Percentiles rank a stretch among this genome's conserved stretches.
Evolutionary conservation across 1,140 invertebrate genomes (phyloP).

Genomic region (Calycopis cecrops): DNA sequence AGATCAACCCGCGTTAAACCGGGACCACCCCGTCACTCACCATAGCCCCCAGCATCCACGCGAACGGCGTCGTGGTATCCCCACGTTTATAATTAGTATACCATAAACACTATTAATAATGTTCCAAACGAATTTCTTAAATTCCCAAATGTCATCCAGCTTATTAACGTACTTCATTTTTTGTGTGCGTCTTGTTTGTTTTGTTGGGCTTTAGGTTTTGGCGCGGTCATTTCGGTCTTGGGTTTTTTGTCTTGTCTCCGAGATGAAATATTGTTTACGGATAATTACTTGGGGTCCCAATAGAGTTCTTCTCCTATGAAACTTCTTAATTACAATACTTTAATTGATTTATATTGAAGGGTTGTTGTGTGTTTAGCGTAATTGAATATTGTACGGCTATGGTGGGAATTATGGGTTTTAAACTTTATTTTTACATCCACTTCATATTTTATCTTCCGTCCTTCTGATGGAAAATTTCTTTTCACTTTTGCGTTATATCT

Average conservation of each 20-base stretch:
- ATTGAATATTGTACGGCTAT: neutral
- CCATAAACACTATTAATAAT: conserved; percentile 67
- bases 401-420: neutral
- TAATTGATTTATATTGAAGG: conserved; percentile 14
- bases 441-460: too few relatives aligned
- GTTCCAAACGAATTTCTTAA: conserved; percentile 67
- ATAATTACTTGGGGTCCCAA: conserved; percentile 64
- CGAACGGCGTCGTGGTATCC: too few relatives aligned
- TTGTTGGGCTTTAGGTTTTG: conserved; percentile 68
- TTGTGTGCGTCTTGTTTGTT: conserved; percentile 73
- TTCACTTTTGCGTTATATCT: too few relatives aligned
- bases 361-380: neutral
- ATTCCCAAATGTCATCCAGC: conserved; percentile 74
- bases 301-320: conserved; percentile 57
- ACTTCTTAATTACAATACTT: conserved; percentile 11
- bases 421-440: too few relatives aligned
- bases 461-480: too few relatives aligned
- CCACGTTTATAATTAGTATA: conserved; percentile 58
- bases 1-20: too few relatives aligned
- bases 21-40: too few relatives aligned
- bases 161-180: conserved; percentile 72
- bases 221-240: conserved; percentile 67
- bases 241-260: conserved; percentile 66
- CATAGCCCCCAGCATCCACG: too few relatives aligned
- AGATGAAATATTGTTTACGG: conserved; percentile 72